Conservation (phyloP, 2,113 vertebrate genomes). For the Sapayoa aenigma region DNA sequence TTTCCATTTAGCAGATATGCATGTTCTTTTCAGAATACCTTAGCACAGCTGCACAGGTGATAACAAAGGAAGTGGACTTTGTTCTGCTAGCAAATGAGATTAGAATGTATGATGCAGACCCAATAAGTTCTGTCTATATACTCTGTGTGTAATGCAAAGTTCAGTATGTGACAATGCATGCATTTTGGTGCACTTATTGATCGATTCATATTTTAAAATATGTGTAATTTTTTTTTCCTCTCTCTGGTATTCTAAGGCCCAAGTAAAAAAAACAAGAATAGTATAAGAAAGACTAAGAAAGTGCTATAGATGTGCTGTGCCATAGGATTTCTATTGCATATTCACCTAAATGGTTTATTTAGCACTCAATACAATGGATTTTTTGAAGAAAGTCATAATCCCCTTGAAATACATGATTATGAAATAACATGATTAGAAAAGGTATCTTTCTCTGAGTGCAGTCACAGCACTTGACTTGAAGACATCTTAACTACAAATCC, state of each 20-base stretch:
- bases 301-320: background rate
- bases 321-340: background rate
- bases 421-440: background rate
- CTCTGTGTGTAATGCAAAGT: background rate
- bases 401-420: background rate
- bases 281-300: background rate
- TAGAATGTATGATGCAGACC: background rate
- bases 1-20: background rate
- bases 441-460: fast-evolving
- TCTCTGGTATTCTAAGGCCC: background rate
- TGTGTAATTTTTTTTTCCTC: background rate
- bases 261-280: background rate
- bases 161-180: background rate
- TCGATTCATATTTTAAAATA: background rate
- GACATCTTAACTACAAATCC: background rate
- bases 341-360: background rate
- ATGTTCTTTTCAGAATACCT: background rate
- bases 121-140: background rate
- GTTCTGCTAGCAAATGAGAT: background rate
- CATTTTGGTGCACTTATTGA: background rate
- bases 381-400: background rate
- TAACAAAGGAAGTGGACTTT: constrained; percentile 14
- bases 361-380: background rate
- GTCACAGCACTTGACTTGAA: background rate
- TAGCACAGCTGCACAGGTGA: background rate